These are phyloP conservation scores for Sesamia inferens DNA, from an alignment of 2,888 invertebrate species.

Conservation along the genomic window DNA sequence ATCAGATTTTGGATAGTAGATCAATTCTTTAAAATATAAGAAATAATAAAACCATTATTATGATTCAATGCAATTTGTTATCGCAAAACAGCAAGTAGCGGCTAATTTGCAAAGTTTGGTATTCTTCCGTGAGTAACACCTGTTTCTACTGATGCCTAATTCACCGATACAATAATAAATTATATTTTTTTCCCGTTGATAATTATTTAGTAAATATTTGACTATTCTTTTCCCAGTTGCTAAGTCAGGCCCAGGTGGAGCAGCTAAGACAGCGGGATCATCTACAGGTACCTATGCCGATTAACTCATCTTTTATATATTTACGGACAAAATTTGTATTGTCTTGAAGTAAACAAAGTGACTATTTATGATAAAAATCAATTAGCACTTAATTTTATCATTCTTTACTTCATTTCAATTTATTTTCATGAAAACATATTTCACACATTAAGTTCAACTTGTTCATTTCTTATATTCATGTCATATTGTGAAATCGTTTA, in stretches of 20 bases:
- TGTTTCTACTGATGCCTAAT: neutral
- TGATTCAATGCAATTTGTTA: too few species aligned
- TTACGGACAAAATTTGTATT: neutral
- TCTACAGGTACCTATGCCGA: neutral
- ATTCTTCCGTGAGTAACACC: neutral
- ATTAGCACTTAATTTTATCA: neutral
- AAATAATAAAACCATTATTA: too few species aligned
- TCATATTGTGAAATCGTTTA: neutral
- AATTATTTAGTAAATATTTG: too few species aligned
- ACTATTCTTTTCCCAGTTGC: neutral
- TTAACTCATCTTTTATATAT: neutral
- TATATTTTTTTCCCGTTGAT: neutral
- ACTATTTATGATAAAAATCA: neutral
- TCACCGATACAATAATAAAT: neutral
- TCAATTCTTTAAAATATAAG: too few species aligned
- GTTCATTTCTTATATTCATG: neutral
- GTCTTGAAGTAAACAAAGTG: neutral
- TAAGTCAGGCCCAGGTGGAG: neutral
- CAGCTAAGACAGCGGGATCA: neutral
- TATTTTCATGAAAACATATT: too few species aligned
- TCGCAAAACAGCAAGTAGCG: too few species aligned
- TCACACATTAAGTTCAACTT: too few species aligned
- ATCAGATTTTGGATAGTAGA: too few species aligned
- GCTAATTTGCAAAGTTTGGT: neutral
- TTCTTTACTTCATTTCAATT: too few species aligned